A percentile compares a stretch with the other conserved stretches of the same genome.
phyloP scores from a whole-genome alignment of 2,888 invertebrate species.

The Meteorus colon region DNA sequence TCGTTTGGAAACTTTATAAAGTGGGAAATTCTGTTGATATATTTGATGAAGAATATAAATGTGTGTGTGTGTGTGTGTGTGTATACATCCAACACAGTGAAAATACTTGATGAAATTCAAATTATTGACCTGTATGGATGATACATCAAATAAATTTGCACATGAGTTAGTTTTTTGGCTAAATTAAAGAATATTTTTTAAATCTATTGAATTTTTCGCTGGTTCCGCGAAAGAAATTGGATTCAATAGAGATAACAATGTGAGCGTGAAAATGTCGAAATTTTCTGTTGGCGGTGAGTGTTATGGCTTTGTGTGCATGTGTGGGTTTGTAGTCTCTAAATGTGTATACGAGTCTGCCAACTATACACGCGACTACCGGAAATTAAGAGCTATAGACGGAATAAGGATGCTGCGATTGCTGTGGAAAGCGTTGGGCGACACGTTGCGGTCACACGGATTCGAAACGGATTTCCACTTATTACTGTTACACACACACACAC shows the following conservation, averaged over 20 bases:
- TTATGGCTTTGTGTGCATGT: background rate
- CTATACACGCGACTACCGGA: slow-evolving; percentile 31
- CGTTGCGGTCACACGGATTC: slow-evolving; percentile 20
- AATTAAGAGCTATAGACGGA: slow-evolving; percentile 38
- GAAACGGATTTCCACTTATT: slow-evolving; percentile 30
- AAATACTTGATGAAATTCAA: too few relatives aligned
- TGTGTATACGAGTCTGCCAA: background rate
- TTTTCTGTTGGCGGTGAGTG: slow-evolving; percentile 15
- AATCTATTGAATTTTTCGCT: background rate
- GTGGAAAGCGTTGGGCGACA: slow-evolving; percentile 3
- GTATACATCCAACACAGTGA: too few relatives aligned
- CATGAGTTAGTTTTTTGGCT: too few relatives aligned
- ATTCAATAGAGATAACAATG: slow-evolving; percentile 5
- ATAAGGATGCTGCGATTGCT: slow-evolving; percentile 31
- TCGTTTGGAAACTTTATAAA: too few relatives aligned
- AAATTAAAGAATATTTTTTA: too few relatives aligned
- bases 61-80: too few relatives aligned
- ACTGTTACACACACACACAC: slow-evolving; percentile 11
- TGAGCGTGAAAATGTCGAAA: background rate
- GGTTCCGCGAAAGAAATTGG: background rate
- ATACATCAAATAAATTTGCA: too few relatives aligned
- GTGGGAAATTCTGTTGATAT: too few relatives aligned
- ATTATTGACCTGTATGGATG: too few relatives aligned
- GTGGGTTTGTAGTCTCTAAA: too few relatives aligned
- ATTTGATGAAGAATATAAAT: too few relatives aligned